A percentile compares a stretch with the other conserved stretches of the same genome.
These are phyloP conservation scores for Vandiemenella viatica DNA, from an alignment of 2,888 invertebrate species.

Conservation along the genomic window DNA sequence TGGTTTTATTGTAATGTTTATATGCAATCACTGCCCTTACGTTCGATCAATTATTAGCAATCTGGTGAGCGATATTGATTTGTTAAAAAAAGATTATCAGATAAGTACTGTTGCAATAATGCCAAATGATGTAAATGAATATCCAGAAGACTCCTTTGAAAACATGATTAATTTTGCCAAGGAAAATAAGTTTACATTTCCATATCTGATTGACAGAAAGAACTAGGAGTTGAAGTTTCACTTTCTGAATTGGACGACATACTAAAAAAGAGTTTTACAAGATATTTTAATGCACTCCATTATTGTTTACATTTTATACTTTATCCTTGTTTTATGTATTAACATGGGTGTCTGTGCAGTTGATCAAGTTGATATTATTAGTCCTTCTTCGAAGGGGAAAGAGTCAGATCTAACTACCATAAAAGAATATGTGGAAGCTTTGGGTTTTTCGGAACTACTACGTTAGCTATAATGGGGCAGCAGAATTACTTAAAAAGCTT, in stretches of 20 bases:
- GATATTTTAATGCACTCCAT: neutral
- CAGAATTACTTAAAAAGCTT: too few relatives aligned
- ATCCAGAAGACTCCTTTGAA: slow-evolving; percentile 2
- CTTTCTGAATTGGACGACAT: too few relatives aligned
- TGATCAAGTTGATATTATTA: too few relatives aligned
- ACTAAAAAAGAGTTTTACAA: neutral
- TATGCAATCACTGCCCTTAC: slow-evolving; percentile 1
- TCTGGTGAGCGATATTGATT: neutral
- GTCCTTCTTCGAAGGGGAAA: too few relatives aligned
- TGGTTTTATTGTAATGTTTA: slow-evolving; percentile 1
- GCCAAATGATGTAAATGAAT: slow-evolving; percentile 1
- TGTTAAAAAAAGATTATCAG: slow-evolving; percentile 2
- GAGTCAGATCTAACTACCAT: too few relatives aligned
- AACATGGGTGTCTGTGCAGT: too few relatives aligned
- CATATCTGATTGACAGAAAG: neutral
- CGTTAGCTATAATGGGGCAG: too few relatives aligned
- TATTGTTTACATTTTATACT: too few relatives aligned
- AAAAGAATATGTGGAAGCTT: too few relatives aligned
- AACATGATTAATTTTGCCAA: slow-evolving; percentile 2
- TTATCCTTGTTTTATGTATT: too few relatives aligned
- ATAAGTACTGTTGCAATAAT: slow-evolving; percentile 1
- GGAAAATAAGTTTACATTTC: slow-evolving; percentile 1
- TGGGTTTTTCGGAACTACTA: too few relatives aligned
- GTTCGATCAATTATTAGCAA: slow-evolving; percentile 1
- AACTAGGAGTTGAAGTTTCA: too few relatives aligned